Evolutionary conservation across 2,888 invertebrate species (phyloP).

Genomic region (Phlogophora meticulosa): DNA sequence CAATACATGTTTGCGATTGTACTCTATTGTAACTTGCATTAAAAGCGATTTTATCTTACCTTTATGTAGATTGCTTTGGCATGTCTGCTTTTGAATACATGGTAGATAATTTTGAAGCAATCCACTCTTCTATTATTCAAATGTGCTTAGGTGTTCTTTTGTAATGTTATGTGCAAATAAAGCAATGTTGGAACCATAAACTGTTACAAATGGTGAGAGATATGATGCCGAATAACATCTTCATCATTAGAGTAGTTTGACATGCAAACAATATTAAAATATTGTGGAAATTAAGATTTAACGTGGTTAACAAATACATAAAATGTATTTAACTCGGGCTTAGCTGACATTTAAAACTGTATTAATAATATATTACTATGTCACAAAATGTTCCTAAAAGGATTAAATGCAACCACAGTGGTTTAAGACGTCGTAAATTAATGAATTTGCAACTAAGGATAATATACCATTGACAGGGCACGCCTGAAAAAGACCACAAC

Average conservation of each 20-base stretch:
- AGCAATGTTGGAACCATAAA: slow-evolving; percentile 15
- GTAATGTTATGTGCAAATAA: slow-evolving; percentile 26
- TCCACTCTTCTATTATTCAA: slow-evolving; percentile 25
- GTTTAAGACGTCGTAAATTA: not conserved
- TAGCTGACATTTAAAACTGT: not conserved
- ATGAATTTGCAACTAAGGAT: slow-evolving; percentile 1
- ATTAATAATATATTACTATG: not conserved
- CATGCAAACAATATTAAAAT: slow-evolving; percentile 18
- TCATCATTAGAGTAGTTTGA: slow-evolving; percentile 27
- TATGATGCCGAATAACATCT: slow-evolving; percentile 38
- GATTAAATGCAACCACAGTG: not conserved
- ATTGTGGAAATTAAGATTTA: not conserved
- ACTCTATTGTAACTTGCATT: slow-evolving; percentile 17
- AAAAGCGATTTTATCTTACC: slow-evolving; percentile 31
- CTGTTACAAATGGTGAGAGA: slow-evolving; percentile 4
- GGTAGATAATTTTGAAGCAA: slow-evolving; percentile 23
- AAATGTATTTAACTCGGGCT: not conserved
- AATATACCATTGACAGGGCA: slow-evolving; percentile 1
- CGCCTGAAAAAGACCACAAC: slow-evolving; percentile 24
- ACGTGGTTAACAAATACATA: not conserved
- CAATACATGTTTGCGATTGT: slow-evolving; percentile 45
- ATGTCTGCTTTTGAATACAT: slow-evolving; percentile 37
- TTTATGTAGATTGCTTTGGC: slow-evolving; percentile 29
- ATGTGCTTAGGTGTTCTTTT: slow-evolving; percentile 40
- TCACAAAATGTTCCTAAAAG: not conserved